Evolutionary conservation across 2,113 vertebrate species (phyloP), one percentile per base, ranked within the genome.

Genomic region (Chloropsis cyanopogon): DNA sequence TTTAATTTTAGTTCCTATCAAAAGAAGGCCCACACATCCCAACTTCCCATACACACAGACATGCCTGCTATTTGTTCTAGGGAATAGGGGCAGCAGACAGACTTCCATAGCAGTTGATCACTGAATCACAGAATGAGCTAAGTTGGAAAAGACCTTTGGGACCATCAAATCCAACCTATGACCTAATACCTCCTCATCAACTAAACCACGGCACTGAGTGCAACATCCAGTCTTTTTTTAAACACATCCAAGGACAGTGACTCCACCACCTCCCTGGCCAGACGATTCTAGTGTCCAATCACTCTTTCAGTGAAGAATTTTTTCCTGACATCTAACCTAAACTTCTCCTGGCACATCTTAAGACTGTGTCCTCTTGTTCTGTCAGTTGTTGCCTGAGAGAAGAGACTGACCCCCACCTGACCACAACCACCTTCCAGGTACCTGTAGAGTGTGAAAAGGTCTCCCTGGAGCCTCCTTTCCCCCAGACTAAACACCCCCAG

Each of bases 301-400:
- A 47, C 12, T 29, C 37, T n/a, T 42, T 18, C 33, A 37, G n/a
- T 56, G 50, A 66, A 20, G 21, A 24, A 24, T 46, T 66, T 56
- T 65, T 56, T 37, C 17, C 50, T 56, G 50, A 31, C 10, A 56
- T 37, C 8, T 31, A 46, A 80, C 7, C 41, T 56, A 37, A 46
- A 56, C 16, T 37, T 66, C 7, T n/a, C n/a, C 50, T 31, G n/a
- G 50, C 0, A 0, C 50, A 46, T 10, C 11, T 37, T 25, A 56
- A 25, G 50, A 20, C 41, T 29, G 16, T 25, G 16, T 46, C 25
- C 12, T 66, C 28, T 46, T 9, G 1, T 46, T 44, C 41, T 20
- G 39, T 25, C 77, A 46, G 11, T 3, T 23, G 19, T 3, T 65
- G 14, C 25, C 20, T 24, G 9, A 19, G 9, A 11, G 10, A 29